These are phyloP conservation scores for Ammospiza caudacuta DNA, from an alignment of 2,113 vertebrate genomes.

Conservation along the genomic window DNA sequence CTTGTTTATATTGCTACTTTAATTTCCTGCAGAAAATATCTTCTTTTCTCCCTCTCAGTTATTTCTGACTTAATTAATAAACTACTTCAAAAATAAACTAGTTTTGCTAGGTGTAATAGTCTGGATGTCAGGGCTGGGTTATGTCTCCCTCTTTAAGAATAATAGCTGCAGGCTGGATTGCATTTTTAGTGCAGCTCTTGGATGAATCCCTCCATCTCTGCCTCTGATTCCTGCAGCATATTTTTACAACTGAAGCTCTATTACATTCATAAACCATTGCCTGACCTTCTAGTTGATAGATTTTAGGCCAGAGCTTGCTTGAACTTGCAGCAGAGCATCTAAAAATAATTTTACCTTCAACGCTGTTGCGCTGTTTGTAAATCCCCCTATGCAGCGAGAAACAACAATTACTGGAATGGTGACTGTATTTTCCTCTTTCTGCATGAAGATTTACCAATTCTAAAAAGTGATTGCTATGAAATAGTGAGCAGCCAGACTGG, in stretches of 20 bases:
- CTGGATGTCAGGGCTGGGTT: background rate
- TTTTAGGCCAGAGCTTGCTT: conserved; percentile 30
- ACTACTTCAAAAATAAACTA: background rate
- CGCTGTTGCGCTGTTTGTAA: background rate
- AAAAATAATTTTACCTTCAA: conserved; percentile 25
- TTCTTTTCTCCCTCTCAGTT: background rate
- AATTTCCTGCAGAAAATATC: conserved; percentile 20
- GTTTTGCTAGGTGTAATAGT: background rate
- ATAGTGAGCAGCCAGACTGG: background rate
- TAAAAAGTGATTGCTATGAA: background rate
- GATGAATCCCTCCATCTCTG: background rate
- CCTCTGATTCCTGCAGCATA: background rate
- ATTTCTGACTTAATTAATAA: conserved; percentile 35
- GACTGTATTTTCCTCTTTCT: background rate
- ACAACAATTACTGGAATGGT: background rate
- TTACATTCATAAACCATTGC: conserved; percentile 5
- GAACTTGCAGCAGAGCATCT: background rate
- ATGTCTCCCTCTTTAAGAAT: background rate
- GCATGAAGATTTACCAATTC: conserved; percentile 7
- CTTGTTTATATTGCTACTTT: conserved; percentile 1
- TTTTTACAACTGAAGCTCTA: conserved; percentile 18
- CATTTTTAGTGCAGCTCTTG: background rate
- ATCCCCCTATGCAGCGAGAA: background rate
- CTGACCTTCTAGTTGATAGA: conserved; percentile 14
- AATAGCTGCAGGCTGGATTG: background rate